Evolutionary conservation across 2,113 vertebrate genomes (phyloP).

Genomic region (Mirounga angustirostris): DNA sequence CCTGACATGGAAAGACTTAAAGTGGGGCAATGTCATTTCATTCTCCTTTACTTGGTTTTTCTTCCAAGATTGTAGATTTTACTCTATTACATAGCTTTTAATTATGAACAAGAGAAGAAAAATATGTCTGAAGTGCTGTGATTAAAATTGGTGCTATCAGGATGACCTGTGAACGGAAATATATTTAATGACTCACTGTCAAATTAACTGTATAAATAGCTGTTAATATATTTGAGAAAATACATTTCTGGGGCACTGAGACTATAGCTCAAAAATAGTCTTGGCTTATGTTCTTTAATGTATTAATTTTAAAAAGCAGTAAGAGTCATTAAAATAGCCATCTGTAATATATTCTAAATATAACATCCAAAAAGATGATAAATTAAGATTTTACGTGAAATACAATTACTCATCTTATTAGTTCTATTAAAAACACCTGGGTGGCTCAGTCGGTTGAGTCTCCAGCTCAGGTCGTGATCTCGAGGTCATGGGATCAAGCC

Average conservation of each 20-base stretch:
- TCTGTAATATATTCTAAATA: conserved; percentile 24
- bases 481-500: not conserved
- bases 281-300: conserved; percentile 57
- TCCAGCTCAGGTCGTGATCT: not conserved
- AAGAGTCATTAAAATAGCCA: conserved; percentile 33
- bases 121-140: conserved; percentile 68
- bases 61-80: conserved; percentile 46
- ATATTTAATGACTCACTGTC: conserved; percentile 71
- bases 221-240: conserved; percentile 64
- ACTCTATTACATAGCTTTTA: conserved; percentile 50
- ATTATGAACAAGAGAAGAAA: conserved; percentile 70
- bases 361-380: conserved; percentile 14
- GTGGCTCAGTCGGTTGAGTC: not conserved
- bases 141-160: conserved; percentile 70
- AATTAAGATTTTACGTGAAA: conserved; percentile 29
- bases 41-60: conserved; percentile 33
- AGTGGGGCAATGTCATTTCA: not conserved
- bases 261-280: conserved; percentile 69
- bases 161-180: conserved; percentile 71
- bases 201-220: conserved; percentile 76
- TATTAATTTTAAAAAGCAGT: conserved; percentile 50
- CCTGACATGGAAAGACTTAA: not conserved
- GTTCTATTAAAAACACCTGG: not conserved
- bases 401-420: conserved; percentile 22
- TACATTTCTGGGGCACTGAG: conserved; percentile 59